Evolutionary conservation across 2,797 vertebrate genomes (phyloP).

Genomic region (Diglossa cyanea): DNA sequence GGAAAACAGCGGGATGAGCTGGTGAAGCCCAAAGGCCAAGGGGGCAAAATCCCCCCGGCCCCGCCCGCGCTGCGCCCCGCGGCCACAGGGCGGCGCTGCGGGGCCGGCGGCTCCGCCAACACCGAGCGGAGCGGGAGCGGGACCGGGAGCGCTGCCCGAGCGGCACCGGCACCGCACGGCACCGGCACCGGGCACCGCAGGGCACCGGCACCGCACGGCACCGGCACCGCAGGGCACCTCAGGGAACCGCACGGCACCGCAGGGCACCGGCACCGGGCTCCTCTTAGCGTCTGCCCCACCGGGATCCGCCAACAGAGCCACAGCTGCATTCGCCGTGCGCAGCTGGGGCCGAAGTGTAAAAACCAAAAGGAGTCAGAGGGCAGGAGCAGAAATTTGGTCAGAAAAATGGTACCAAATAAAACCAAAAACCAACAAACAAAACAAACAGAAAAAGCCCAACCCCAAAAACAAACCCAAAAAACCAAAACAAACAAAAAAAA

Average conservation of each 20-base stretch:
- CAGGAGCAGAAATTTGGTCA: neutral
- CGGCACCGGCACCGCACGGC: neutral
- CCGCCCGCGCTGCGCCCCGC: neutral
- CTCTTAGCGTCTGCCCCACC: fast-evolving
- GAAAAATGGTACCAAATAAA: neutral
- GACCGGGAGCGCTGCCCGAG: neutral
- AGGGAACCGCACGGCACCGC: too few relatives aligned
- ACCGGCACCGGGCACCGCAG: too few relatives aligned
- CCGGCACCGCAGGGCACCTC: too few relatives aligned
- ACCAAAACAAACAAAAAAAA: too few relatives aligned
- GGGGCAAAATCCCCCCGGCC: neutral
- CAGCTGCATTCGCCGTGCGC: neutral
- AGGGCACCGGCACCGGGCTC: neutral
- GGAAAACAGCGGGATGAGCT: too few relatives aligned
- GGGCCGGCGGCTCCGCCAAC: neutral
- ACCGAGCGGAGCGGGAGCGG: neutral
- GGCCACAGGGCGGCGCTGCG: constrained; percentile 20
- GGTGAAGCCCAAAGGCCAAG: too few relatives aligned
- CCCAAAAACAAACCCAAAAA: too few relatives aligned
- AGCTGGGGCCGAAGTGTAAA: neutral
- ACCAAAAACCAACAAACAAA: neutral
- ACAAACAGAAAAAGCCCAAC: too few relatives aligned
- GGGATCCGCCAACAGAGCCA: too few relatives aligned
- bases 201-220: too few relatives aligned
- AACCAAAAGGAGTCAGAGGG: neutral